These are phyloP conservation scores for Meteorus colon DNA, from an alignment of 2,888 invertebrate species.

Conservation along the genomic window DNA sequence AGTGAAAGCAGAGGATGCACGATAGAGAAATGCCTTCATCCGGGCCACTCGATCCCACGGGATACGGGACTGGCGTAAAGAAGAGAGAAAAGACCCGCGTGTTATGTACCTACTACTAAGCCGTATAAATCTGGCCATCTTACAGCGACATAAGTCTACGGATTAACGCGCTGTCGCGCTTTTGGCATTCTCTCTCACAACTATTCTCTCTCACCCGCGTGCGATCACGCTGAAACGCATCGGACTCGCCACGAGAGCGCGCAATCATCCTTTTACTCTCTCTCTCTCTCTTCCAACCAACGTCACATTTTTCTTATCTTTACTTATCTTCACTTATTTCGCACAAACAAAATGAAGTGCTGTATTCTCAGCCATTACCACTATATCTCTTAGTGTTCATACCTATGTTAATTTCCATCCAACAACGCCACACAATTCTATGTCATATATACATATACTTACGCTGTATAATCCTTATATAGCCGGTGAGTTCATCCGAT, in stretches of 20 bases:
- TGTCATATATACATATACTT: constrained; percentile 13
- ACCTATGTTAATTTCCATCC: constrained; percentile 39
- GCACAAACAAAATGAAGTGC: constrained; percentile 33
- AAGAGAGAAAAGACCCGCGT: constrained; percentile 40
- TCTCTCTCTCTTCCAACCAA: background rate
- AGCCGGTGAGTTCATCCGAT: constrained; percentile 39
- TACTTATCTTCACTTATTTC: constrained; percentile 37
- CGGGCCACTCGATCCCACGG: constrained; percentile 49
- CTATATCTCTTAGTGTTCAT: background rate
- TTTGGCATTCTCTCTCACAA: constrained; percentile 37
- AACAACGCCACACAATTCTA: background rate
- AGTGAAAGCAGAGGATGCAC: constrained; percentile 15
- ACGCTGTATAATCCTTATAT: constrained; percentile 26
- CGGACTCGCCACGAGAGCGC: constrained; percentile 33
- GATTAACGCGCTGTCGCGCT: constrained; percentile 67
- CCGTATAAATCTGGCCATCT: constrained; percentile 72
- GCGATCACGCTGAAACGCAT: background rate
- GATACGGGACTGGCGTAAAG: constrained; percentile 49
- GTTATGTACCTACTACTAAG: constrained; percentile 59
- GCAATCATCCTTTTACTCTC: constrained; percentile 28
- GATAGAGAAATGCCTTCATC: constrained; percentile 45
- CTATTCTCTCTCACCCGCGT: constrained; percentile 32
- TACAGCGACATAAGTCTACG: constrained; percentile 70
- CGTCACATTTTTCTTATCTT: constrained; percentile 13
- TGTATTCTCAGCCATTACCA: background rate